Base-by-base conservation (phyloP, 2,888 invertebrate species). In the Criorhina ranunculi region DNA sequence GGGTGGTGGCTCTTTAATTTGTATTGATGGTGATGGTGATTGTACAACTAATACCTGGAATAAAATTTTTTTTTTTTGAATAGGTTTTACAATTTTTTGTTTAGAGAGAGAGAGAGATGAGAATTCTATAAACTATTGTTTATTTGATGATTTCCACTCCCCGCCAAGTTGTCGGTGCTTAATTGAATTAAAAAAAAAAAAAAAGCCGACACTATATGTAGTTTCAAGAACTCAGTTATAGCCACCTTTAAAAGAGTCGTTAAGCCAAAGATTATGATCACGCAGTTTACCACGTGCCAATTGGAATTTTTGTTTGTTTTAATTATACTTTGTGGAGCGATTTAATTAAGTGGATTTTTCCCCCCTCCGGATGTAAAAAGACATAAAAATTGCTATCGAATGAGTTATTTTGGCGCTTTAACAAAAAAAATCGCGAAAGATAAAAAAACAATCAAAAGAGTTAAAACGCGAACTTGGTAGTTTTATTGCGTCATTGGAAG, bases 21-120 rank as follows among this genome's bases (percentile, higher is more conserved):
- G 89, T 88, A 90, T 89, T 87, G 90, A 89, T 87, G 89, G 88
- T 76, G 89, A 87, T 86, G 90, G 88, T 79, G 89, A 89, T 88
- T 92, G 91, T 88, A 91, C 91, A 88, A 91, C 91, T 89, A 91
- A 90, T 87, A 92, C 92, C 92, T 92, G 89, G 88, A 81, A 78
- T 78, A 70, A 73, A 76, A 62, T 53, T 60, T 67, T 66, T 64
- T n/a, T 72, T 12, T 31, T 62, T 79, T 83, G 46, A 42, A 51
- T 64, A n/a, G 64, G 42, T 73, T 73, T 64, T 44, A 24, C 53
- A 62, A 35, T 67, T 55, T 11, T 57, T 3, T 49, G 24, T 9
- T 44, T 6, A 11, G 35, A 3, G 17, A 15, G 17, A 40, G 24
- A 12, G 29, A 17, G 15, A 49, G 19, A 11, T 7, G 35, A 64